Conservation (phyloP, 2,113 vertebrate genomes). For the Lagopus muta region DNA sequence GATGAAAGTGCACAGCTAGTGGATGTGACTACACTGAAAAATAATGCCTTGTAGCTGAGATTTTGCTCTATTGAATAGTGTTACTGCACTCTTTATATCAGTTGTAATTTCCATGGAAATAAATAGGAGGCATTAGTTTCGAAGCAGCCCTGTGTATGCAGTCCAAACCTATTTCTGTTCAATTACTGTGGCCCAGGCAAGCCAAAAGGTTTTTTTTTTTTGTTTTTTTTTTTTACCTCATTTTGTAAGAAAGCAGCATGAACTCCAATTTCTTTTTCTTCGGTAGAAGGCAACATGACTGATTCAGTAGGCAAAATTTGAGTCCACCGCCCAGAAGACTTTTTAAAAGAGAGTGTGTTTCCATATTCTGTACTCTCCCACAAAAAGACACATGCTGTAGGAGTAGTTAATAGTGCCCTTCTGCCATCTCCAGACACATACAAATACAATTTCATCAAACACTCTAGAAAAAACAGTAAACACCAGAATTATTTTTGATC, state of each 20-base stretch:
- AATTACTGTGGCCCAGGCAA: too few species aligned
- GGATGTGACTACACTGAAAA: too few species aligned
- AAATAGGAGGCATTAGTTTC: too few species aligned
- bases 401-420: slow-evolving; percentile 78
- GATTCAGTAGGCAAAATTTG: slow-evolving; percentile 80
- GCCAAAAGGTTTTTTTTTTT: too few species aligned
- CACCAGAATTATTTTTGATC: not conserved
- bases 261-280: slow-evolving; percentile 88
- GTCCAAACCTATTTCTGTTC: too few species aligned
- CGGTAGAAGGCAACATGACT: slow-evolving; percentile 79
- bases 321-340: slow-evolving; percentile 82
- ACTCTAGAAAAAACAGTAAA: slow-evolving; percentile 65
- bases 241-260: slow-evolving; percentile 84
- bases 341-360: slow-evolving; percentile 64
- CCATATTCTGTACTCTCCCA: slow-evolving; percentile 85
- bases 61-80: too few species aligned
- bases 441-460: slow-evolving; percentile 75
- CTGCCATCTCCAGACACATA: slow-evolving; percentile 87
- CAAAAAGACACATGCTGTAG: slow-evolving; percentile 83
- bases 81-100: too few species aligned
- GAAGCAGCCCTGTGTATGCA: too few species aligned
- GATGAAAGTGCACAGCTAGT: too few species aligned
- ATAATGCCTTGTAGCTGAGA: too few species aligned
- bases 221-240: slow-evolving; percentile 82
- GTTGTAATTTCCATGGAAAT: too few species aligned